These are phyloP conservation scores for Prunella strophiata DNA, from an alignment of 2,797 vertebrate species.

Conservation along the genomic window DNA sequence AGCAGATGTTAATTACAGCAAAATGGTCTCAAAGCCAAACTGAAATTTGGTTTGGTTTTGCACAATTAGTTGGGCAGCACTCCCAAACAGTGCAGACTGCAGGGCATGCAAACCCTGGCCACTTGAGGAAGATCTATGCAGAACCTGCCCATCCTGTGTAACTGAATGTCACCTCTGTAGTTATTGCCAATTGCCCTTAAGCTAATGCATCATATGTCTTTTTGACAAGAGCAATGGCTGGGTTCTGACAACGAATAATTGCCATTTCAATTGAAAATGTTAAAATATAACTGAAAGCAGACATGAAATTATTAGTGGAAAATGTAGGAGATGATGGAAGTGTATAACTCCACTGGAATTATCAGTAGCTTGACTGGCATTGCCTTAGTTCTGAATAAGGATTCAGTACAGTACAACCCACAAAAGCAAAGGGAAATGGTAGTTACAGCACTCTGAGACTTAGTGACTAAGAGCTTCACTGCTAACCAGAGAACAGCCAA, in stretches of 20 bases:
- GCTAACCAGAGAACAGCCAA: background rate
- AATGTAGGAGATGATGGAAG: background rate
- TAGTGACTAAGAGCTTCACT: background rate
- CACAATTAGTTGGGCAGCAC: slow-evolving; percentile 18
- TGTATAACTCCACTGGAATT: background rate
- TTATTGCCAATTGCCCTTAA: slow-evolving; percentile 49
- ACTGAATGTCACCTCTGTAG: background rate
- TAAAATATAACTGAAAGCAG: slow-evolving; percentile 54
- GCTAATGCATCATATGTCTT: slow-evolving; percentile 46
- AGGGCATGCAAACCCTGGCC: background rate
- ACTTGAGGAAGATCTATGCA: slow-evolving; percentile 42
- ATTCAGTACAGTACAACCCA: background rate
- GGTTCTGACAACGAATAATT: slow-evolving; percentile 48
- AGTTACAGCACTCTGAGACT: background rate
- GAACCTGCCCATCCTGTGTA: slow-evolving; percentile 1
- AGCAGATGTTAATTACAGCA: slow-evolving; percentile 64
- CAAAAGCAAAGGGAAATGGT: background rate
- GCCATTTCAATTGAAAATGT: slow-evolving; percentile 22
- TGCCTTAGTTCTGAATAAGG: background rate
- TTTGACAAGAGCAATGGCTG: slow-evolving; percentile 46
- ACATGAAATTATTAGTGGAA: slow-evolving; percentile 22
- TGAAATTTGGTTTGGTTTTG: slow-evolving; percentile 21
- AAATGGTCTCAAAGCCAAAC: slow-evolving; percentile 45
- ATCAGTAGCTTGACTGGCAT: background rate
- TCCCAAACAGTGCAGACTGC: background rate